phyloP scores from a whole-genome alignment of 30 jellyfish, hydroid and myxozoan genomes.

The Catostylus mosaicus region DNA sequence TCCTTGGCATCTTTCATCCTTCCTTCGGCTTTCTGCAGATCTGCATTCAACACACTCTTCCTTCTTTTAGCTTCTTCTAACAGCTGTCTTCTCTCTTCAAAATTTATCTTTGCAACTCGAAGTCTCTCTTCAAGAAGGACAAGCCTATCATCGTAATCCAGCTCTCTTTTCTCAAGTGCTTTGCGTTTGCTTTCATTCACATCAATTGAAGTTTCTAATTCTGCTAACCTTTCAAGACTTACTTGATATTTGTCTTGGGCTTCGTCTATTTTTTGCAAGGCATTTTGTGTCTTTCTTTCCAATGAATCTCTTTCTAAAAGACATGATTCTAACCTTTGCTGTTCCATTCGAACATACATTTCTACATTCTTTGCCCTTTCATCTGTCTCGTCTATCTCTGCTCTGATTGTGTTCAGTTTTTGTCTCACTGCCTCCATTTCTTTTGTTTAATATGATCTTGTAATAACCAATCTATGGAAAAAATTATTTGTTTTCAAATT shows the following conservation, averaged over 20 bases:
- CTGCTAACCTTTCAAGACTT: slow-evolving; percentile 58
- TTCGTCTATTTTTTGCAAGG: slow-evolving; percentile 55
- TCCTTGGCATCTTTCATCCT: slow-evolving; percentile 59
- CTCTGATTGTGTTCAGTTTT: slow-evolving; percentile 64
- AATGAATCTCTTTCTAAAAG: slow-evolving; percentile 71
- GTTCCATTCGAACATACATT: slow-evolving; percentile 42
- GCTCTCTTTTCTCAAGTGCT: slow-evolving; percentile 72
- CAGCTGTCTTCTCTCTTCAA: slow-evolving; percentile 70
- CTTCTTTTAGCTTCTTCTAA: slow-evolving; percentile 86
- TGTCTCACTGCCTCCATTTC: slow-evolving; percentile 82
- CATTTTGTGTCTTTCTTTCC: slow-evolving; percentile 39
- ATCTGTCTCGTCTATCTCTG: slow-evolving; percentile 58
- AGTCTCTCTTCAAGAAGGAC: slow-evolving; percentile 72
- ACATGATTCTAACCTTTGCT: slow-evolving; percentile 76
- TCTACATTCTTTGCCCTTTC: slow-evolving; percentile 59
- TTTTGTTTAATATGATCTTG: neutral
- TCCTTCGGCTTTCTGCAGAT: slow-evolving; percentile 47
- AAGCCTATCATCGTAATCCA: slow-evolving; percentile 67
- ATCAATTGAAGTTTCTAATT: slow-evolving; percentile 65
- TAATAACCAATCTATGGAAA: neutral
- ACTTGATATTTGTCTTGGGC: slow-evolving; percentile 74
- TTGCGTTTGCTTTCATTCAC: slow-evolving; percentile 87
- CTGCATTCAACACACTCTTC: slow-evolving; percentile 48
- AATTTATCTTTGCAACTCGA: slow-evolving; percentile 54
- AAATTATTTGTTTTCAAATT: slow-evolving; percentile 2